A percentile compares a stretch with the other conserved stretches of the same genome.
Conservation (phyloP, 1,140 invertebrate genomes). For the Hesperophylax magnus region DNA sequence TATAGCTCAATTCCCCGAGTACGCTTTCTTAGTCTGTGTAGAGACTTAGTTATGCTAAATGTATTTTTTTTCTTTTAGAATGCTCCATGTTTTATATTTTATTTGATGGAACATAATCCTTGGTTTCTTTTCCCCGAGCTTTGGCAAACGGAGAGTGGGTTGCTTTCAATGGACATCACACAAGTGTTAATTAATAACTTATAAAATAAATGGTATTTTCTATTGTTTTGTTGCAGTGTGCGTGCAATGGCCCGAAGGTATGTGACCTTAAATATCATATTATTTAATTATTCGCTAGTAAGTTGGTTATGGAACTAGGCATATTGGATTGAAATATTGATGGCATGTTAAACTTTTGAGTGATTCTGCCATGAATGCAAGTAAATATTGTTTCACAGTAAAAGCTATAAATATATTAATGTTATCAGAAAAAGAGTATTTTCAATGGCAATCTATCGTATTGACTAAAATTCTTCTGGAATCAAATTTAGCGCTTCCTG, state of each 20-base stretch:
- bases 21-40: conserved; percentile 33
- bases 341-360: conserved; percentile 58
- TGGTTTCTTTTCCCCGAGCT: not conserved
- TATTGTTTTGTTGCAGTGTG: conserved; percentile 81
- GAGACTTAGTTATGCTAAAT: not conserved
- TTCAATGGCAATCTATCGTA: conserved; percentile 34
- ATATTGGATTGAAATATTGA: conserved; percentile 58
- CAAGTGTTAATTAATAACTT: conserved; percentile 6
- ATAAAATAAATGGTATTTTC: conserved; percentile 56
- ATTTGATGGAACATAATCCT: not conserved
- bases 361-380: conserved; percentile 58
- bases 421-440: conserved; percentile 32
- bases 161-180: conserved; percentile 7
- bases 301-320: conserved; percentile 58
- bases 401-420: conserved; percentile 55
- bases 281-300: conserved; percentile 54
- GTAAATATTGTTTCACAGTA: conserved; percentile 58
- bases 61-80: conserved; percentile 13
- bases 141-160: conserved; percentile 22
- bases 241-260: conserved; percentile 91
- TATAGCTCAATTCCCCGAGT: conserved; percentile 9
- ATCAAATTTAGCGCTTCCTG: conserved; percentile 17
- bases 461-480: conserved; percentile 8
- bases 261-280: conserved; percentile 63
- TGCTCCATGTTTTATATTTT: conserved; percentile 18